phyloP scores from a whole-genome alignment of 2,888 invertebrate species.

The Bhutanitis thaidina region DNA sequence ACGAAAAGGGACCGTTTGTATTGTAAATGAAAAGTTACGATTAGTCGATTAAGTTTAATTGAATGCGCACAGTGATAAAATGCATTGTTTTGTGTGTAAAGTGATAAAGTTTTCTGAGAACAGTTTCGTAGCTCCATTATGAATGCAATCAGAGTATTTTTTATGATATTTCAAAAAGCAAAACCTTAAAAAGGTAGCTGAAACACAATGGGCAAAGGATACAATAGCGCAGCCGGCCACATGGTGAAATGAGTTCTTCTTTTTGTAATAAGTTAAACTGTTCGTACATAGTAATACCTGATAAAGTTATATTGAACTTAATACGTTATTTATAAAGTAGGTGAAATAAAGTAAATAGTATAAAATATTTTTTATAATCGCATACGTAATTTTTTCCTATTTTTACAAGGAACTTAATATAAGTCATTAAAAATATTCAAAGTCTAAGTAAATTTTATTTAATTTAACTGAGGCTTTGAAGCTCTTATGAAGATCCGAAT shows the following conservation, averaged over 20 bases:
- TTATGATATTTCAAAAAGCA: conserved; percentile 61
- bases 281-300: conserved; percentile 45
- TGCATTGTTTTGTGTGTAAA: conserved; percentile 19
- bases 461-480: too few relatives aligned
- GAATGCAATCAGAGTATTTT: conserved; percentile 52
- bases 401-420: too few relatives aligned
- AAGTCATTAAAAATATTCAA: too few relatives aligned
- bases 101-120: conserved; percentile 46
- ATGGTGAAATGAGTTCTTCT: conserved; percentile 55
- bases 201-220: conserved; percentile 59
- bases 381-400: too few relatives aligned
- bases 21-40: too few relatives aligned
- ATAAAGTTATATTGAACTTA: conserved; percentile 9
- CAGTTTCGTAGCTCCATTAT: conserved; percentile 51
- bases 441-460: too few relatives aligned
- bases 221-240: conserved; percentile 64
- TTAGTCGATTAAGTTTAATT: not conserved
- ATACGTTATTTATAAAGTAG: too few relatives aligned
- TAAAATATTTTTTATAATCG: too few relatives aligned
- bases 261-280: conserved; percentile 61
- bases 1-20: too few relatives aligned
- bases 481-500: too few relatives aligned
- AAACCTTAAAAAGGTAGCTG: conserved; percentile 57
- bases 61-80: not conserved
- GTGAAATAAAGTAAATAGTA: too few relatives aligned